Percentiles rank a stretch among this genome's conserved stretches.
These are phyloP conservation scores for Eolophus roseicapilla DNA, from an alignment of 2,113 vertebrate species.

Conservation along the genomic window DNA sequence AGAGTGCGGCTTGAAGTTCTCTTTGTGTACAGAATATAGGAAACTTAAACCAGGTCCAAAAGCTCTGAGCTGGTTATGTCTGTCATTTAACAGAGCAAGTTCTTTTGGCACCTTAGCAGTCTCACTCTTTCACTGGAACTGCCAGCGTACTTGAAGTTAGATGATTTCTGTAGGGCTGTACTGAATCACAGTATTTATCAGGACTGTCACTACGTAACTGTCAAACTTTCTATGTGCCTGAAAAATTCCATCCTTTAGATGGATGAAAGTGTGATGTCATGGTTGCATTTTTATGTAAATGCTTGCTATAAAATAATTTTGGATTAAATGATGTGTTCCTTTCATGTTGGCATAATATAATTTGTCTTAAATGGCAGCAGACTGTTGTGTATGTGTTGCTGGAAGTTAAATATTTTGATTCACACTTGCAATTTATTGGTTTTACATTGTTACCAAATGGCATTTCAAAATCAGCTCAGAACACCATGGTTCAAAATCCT, in stretches of 20 bases:
- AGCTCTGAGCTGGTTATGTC: neutral
- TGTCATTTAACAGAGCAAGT: neutral
- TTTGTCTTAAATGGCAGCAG: conserved; percentile 1
- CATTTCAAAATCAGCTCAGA: neutral
- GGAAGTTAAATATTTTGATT: conserved; percentile 49
- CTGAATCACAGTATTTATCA: neutral
- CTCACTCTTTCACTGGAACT: neutral
- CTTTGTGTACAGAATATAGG: neutral
- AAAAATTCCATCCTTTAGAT: neutral
- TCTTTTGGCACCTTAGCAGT: neutral
- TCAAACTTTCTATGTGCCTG: neutral
- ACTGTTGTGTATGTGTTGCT: conserved; percentile 14
- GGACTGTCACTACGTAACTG: neutral
- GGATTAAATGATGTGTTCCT: conserved; percentile 34
- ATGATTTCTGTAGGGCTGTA: neutral
- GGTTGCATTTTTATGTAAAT: conserved; percentile 31
- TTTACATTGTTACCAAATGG: conserved; percentile 42
- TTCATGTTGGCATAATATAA: conserved; percentile 7
- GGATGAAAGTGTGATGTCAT: conserved; percentile 4
- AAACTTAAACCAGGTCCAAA: neutral
- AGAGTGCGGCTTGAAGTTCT: neutral
- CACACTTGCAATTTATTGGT: neutral
- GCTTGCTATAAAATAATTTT: conserved; percentile 37
- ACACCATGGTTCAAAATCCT: neutral
- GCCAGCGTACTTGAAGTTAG: neutral